Evolutionary conservation across 2,888 invertebrate genomes (phyloP), one percentile per base, ranked within the genome.

Genomic region (Drosophila peninsularis): DNA sequence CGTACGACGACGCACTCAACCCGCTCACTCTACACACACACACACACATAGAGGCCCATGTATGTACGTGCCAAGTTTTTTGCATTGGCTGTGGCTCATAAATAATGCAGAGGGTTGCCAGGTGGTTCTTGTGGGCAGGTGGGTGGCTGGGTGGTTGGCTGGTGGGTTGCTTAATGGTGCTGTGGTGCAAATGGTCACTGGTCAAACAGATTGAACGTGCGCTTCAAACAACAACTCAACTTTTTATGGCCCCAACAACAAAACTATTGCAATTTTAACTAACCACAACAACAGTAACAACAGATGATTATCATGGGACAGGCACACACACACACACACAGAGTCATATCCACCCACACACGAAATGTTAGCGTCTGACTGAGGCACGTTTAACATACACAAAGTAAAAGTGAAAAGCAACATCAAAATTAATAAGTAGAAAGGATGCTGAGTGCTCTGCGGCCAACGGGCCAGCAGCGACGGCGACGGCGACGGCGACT

Each of bases 391-490:
- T 71, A 76, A 83, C 85, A 77, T 83, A 80, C 80, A 84, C 89
- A 87, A 85, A 85, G 89, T 89, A 85, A 85, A 85, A 86, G 85
- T 86, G 89, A 86, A 86, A 86, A 86, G 88, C 82, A 88, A 78
- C 89, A 89, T 84, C 77, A 87, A 84, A 89, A 85, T 84, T 87
- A 85, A 89, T 84, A 89, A 85, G 82, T 87, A 87, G 88, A 88
- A 87, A 84, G 84, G 84, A 85, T 89, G 89, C 89, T 84, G 80
- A 77, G 73, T 75, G 84, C 71, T 73, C 62, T 67, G 74, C 62
- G 42, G 61, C 55, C 57, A 64, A 49, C 66, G 56, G 44, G 58
- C 37, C 56, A 60, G 49, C 77, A 67, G 67, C 57, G 63, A 57
- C 11, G 75, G 37, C 58, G 44, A 55, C 64, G 45, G 53, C 62